Percentiles rank a stretch among this genome's conserved stretches.
phyloP scores from a whole-genome alignment of 2,113 vertebrate species.

The Vimba vimba region DNA sequence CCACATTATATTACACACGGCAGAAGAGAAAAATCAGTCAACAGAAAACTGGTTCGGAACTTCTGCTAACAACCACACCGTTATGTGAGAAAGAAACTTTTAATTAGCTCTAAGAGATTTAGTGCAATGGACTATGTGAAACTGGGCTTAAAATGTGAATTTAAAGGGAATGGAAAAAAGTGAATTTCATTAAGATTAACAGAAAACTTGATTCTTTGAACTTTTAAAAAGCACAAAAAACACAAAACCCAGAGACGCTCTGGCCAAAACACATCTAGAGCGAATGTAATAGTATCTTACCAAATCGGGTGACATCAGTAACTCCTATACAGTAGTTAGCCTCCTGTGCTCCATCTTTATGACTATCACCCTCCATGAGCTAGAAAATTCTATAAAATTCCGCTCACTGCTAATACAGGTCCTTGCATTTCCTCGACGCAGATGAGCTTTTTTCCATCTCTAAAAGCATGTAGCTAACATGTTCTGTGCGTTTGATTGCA shows the following conservation, averaged over 20 bases:
- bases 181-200: not conserved
- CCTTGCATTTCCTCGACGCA: not conserved
- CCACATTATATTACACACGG: slow-evolving; percentile 29
- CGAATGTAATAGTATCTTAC: slow-evolving; percentile 56
- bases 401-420: not conserved
- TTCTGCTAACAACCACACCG: slow-evolving; percentile 20
- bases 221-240: not conserved
- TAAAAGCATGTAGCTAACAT: slow-evolving; percentile 14
- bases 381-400: slow-evolving; percentile 36
- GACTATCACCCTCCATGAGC: slow-evolving; percentile 34
- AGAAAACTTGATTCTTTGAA: slow-evolving; percentile 5
- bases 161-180: not conserved
- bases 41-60: slow-evolving; percentile 1
- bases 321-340: slow-evolving; percentile 21
- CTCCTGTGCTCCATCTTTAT: slow-evolving; percentile 48
- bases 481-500: slow-evolving; percentile 25
- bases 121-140: slow-evolving; percentile 9
- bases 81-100: slow-evolving; percentile 25
- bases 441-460: slow-evolving; percentile 30
- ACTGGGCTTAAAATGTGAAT: slow-evolving; percentile 8
- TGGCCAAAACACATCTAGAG: not conserved
- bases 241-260: not conserved
- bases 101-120: slow-evolving; percentile 36
- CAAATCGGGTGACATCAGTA: slow-evolving; percentile 42
- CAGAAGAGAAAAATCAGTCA: slow-evolving; percentile 19